These are phyloP conservation scores for Passer domesticus DNA, from an alignment of 2,113 vertebrate species.

Conservation along the genomic window DNA sequence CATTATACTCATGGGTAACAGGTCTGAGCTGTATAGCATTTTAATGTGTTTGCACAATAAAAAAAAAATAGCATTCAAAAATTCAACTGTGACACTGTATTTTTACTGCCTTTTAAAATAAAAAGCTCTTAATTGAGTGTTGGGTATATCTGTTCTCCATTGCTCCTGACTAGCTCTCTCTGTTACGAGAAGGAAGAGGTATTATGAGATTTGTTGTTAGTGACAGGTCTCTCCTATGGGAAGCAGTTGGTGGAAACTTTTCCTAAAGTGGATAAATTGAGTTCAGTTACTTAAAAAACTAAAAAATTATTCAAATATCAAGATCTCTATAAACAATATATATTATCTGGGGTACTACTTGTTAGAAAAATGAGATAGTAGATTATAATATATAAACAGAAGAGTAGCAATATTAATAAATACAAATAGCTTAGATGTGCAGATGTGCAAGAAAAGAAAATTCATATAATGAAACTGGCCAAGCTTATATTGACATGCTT, in stretches of 20 bases:
- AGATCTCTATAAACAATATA: background rate
- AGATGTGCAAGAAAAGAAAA: background rate
- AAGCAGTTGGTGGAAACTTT: background rate
- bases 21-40: background rate
- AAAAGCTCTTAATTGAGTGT: background rate
- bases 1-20: background rate
- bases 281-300: background rate
- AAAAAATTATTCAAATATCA: background rate
- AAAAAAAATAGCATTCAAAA: background rate
- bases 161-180: background rate
- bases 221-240: background rate
- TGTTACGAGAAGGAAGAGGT: fast-evolving
- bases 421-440: background rate
- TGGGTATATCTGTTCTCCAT: background rate
- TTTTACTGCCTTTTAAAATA: background rate
- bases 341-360: background rate
- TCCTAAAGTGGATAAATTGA: background rate
- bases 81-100: background rate
- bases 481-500: background rate
- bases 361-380: background rate
- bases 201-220: background rate
- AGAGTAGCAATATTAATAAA: background rate
- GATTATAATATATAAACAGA: background rate
- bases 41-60: background rate
- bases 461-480: background rate